Conservation (phyloP, 53 echinoderm and acorn worm genomes). For the Crossaster papposus region DNA sequence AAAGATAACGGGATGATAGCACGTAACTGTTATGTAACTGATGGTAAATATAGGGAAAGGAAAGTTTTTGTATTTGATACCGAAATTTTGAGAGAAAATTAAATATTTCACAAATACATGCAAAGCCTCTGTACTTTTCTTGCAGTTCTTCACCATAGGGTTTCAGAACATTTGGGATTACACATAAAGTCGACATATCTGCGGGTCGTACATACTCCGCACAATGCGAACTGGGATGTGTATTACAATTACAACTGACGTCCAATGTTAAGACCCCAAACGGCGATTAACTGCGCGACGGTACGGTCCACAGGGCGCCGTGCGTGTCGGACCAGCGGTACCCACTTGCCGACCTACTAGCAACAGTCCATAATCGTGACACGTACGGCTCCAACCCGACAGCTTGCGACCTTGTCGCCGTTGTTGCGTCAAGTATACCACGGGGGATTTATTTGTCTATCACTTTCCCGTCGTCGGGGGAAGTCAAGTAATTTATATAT, state of each 20-base stretch:
- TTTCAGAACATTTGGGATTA: no score
- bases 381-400: neutral
- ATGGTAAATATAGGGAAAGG: neutral
- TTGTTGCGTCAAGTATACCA: neutral
- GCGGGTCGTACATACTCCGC: no score
- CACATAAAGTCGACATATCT: no score
- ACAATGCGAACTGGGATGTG: no score
- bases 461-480: neutral
- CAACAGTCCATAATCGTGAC: neutral
- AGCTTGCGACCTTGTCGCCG: neutral
- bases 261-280: no score
- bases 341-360: neutral
- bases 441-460: neutral
- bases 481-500: neutral
- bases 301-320: no score
- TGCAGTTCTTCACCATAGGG: no score
- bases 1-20: neutral
- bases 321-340: no score
- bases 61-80: neutral
- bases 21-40: neutral
- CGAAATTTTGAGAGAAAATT: slow-evolving; percentile 4
- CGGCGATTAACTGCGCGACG: no score
- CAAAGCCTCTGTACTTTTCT: no score
- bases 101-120: neutral
- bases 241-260: no score